Conservation (phyloP, 92 coral and sea anemone genomes). For the Parazoanthus swiftii region DNA sequence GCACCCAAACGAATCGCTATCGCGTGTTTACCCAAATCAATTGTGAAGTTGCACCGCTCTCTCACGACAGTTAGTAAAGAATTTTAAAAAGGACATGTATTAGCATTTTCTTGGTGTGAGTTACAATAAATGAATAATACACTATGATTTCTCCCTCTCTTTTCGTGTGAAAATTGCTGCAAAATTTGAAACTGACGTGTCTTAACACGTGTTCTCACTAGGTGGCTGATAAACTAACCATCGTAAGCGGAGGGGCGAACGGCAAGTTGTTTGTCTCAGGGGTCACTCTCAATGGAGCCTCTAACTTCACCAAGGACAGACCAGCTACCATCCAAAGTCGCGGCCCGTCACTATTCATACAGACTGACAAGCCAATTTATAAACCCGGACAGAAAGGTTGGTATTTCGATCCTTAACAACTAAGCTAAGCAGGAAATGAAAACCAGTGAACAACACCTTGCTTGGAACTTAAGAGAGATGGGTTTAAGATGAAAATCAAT, state of each 20-base stretch:
- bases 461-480: too few species aligned
- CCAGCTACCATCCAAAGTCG: constrained; percentile 48
- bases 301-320: constrained; percentile 41
- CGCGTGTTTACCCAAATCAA: too few species aligned
- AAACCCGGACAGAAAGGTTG: constrained; percentile 96
- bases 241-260: background rate
- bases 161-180: too few species aligned
- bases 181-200: background rate
- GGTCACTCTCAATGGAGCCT: constrained; percentile 21
- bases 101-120: background rate
- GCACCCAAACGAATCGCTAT: too few species aligned
- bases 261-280: constrained; percentile 44
- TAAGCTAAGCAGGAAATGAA: too few species aligned
- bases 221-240: constrained; percentile 16
- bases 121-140: too few species aligned
- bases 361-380: constrained; percentile 97
- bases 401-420: background rate
- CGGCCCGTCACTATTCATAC: constrained; percentile 64
- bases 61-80: too few species aligned
- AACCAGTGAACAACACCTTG: too few species aligned
- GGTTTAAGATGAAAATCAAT: too few species aligned
- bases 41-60: too few species aligned
- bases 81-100: background rate
- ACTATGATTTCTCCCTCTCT: too few species aligned
- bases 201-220: background rate